Evolutionary conservation across 2,888 invertebrate species (phyloP).

Genomic region (Leucophenga maculata): DNA sequence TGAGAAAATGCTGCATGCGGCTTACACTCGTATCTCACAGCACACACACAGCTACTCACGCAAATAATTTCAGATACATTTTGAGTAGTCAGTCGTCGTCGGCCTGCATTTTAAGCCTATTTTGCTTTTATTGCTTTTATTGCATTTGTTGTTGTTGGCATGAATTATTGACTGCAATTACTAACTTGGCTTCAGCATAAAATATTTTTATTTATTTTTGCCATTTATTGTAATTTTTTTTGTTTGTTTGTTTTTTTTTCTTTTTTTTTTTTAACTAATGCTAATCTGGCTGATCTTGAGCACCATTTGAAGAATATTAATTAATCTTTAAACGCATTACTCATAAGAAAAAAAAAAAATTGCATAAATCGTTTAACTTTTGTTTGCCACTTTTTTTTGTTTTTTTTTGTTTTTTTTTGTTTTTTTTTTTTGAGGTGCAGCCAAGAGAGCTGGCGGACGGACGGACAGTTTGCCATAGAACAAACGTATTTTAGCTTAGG

Average conservation of each 20-base stretch:
- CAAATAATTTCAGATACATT: no score
- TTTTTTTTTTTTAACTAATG: background rate
- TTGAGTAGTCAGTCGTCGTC: no score
- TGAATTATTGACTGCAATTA: no score
- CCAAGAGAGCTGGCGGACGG: background rate
- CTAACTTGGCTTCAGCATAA: no score
- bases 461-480: no score
- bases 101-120: no score
- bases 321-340: constrained; percentile 9
- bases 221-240: no score
- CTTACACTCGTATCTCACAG: no score
- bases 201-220: background rate
- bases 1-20: no score
- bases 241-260: no score
- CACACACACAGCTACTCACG: no score
- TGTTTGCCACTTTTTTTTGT: background rate
- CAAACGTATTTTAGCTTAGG: constrained; percentile 2
- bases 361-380: no score
- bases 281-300: constrained; percentile 16
- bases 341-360: background rate
- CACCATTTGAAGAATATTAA: constrained; percentile 11
- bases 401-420: background rate
- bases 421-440: constrained; percentile 10
- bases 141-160: background rate
- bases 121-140: background rate